Base-by-base conservation (phyloP, 2,888 invertebrate species). In the Agrypnus murinus region DNA sequence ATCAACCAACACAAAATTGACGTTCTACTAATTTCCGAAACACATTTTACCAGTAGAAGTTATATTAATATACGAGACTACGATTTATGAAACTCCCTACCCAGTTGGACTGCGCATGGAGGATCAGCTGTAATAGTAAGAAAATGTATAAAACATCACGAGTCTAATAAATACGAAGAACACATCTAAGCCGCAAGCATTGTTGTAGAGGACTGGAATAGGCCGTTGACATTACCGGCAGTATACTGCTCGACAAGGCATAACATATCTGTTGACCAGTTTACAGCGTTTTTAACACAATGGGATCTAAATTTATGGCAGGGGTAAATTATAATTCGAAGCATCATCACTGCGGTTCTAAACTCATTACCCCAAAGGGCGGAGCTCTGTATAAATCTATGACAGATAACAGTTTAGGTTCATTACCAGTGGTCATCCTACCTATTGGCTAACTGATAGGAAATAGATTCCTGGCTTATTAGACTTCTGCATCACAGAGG, bases 21-120 rank as follows among this genome's bases (percentile, higher is more conserved):
- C 17, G 7, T 34, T 2, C 7, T 31, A n/a, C 10, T 55, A 32
- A 55, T 32, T 14, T 55, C 6, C 1, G 25, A 55, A 34, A 55
- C 55, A 31, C 34, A 48, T 7, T n/a, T n/a, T n/a, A n/a, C n/a
- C n/a, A n/a, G n/a, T n/a, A n/a, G n/a, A n/a, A n/a, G n/a, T n/a
- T n/a, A n/a, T n/a, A n/a, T n/a, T n/a, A n/a, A n/a, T n/a, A n/a
- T n/a, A n/a, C n/a, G n/a, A n/a, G n/a, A n/a, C n/a, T n/a, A n/a
- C n/a, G n/a, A n/a, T n/a, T n/a, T n/a, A n/a, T n/a, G n/a, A n/a
- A n/a, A n/a, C n/a, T n/a, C n/a, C 31, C 2, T 6, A 53, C 32
- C 53, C 53, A 7, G 53, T 31, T 19, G 53, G 25, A 53, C 31
- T 7, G 53, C 2, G 10, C 53, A 15, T n/a, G 53, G 53, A 12